Conservation (phyloP, 2,888 invertebrate genomes). For the Sinhomidia bicolor region DNA sequence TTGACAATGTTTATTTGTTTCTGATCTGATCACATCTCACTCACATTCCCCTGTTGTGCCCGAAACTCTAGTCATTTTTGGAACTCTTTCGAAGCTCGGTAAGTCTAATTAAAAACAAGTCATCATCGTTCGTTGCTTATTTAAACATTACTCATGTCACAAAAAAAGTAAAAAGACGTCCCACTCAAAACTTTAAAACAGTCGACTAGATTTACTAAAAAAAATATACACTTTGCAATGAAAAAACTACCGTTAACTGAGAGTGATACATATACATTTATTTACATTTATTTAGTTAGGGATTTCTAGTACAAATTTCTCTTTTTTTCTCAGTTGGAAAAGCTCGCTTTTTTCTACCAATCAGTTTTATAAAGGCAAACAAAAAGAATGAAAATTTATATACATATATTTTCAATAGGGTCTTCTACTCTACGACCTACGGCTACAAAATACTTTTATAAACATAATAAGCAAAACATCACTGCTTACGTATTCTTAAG, state of each 20-base stretch:
- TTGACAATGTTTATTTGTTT: constrained; percentile 80
- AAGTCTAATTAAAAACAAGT: constrained; percentile 84
- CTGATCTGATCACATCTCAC: constrained; percentile 80
- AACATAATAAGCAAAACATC: neutral
- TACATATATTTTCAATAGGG: no score
- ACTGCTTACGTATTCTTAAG: neutral
- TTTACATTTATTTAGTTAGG: no score
- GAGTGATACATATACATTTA: no score
- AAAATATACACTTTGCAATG: no score
- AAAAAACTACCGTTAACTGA: no score
- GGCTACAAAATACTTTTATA: neutral
- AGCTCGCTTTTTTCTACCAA: no score
- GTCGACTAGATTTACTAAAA: neutral
- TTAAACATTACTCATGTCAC: constrained; percentile 62
- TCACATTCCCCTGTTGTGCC: constrained; percentile 80
- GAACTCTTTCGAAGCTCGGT: constrained; percentile 99
- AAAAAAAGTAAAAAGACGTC: constrained; percentile 33
- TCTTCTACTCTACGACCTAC: neutral
- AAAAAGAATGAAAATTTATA: no score
- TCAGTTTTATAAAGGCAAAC: no score
- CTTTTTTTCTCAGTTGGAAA: no score
- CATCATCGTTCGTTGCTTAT: constrained; percentile 66
- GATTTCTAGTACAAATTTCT: no score
- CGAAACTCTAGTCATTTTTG: constrained; percentile 94
- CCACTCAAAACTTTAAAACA: constrained; percentile 31